Percentiles rank a stretch among this genome's conserved stretches.
phyloP scores from a whole-genome alignment of 2,888 invertebrate species.

The Spilosoma lubricipeda region DNA sequence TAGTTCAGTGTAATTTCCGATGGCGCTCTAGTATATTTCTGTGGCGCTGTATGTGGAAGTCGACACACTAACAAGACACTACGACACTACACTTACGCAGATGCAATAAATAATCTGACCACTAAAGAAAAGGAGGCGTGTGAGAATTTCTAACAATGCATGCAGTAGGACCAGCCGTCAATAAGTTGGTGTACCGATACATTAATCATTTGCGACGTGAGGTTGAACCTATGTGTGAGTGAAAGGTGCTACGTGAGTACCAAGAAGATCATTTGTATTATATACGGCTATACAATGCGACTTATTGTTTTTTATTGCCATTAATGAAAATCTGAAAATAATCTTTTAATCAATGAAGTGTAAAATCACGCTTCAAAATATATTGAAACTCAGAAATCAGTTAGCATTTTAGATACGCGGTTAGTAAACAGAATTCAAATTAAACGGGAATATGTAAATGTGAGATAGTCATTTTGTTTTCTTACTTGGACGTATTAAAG shows the following conservation, averaged over 20 bases:
- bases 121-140: constrained; percentile 39
- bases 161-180: constrained; percentile 53
- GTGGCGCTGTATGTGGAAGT: too few species aligned
- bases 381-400: too few species aligned
- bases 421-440: too few species aligned
- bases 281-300: constrained; percentile 4
- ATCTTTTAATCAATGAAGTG: background rate
- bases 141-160: constrained; percentile 51
- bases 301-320: background rate
- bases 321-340: background rate
- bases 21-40: too few species aligned
- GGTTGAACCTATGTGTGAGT: constrained; percentile 26
- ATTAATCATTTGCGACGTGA: constrained; percentile 51
- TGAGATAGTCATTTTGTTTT: too few species aligned
- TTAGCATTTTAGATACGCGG: too few species aligned
- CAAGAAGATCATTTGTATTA: constrained; percentile 11
- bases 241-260: constrained; percentile 36
- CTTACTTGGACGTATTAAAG: too few species aligned
- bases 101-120: background rate
- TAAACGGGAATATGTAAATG: too few species aligned
- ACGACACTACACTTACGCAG: too few species aligned
- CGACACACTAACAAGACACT: too few species aligned
- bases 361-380: background rate
- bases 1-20: too few species aligned
- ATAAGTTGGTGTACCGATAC: constrained; percentile 44